Evolutionary conservation across 2,888 invertebrate species (phyloP).

Genomic region (Drosophila mimica): DNA sequence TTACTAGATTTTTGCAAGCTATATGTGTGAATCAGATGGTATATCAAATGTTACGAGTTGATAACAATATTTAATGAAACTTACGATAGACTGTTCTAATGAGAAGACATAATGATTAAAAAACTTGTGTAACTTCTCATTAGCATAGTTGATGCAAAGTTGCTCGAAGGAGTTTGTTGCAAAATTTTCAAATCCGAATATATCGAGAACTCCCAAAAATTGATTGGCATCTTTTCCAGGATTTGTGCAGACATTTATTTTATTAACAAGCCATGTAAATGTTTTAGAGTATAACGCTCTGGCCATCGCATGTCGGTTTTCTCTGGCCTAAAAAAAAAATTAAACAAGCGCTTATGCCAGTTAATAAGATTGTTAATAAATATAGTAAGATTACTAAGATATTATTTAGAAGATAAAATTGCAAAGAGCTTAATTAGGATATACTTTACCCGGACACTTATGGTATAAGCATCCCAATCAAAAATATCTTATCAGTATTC

Average conservation of each 20-base stretch:
- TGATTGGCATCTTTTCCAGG: slow-evolving; percentile 92
- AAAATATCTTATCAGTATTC: background rate
- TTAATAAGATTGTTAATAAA: background rate
- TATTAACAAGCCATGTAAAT: slow-evolving; percentile 96
- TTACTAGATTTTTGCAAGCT: background rate
- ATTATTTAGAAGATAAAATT: background rate
- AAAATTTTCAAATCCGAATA: slow-evolving; percentile 98
- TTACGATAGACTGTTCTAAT: slow-evolving; percentile 95
- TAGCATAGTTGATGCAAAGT: slow-evolving; percentile 96
- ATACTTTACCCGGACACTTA: background rate
- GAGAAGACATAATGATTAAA: slow-evolving; percentile 98
- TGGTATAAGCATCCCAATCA: background rate
- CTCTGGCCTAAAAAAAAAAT: slow-evolving; percentile 88
- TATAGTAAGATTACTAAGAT: background rate
- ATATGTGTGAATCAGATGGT: background rate
- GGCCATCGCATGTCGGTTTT: slow-evolving; percentile 97
- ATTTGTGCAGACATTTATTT: slow-evolving; percentile 96
- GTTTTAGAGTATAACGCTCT: slow-evolving; percentile 95
- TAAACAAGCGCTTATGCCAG: background rate
- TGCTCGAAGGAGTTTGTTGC: slow-evolving; percentile 96
- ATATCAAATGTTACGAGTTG: background rate
- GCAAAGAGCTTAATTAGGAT: background rate
- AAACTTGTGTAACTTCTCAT: slow-evolving; percentile 97
- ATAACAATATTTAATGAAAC: slow-evolving; percentile 81
- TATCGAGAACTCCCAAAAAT: slow-evolving; percentile 95